Conservation (phyloP, 2,888 invertebrate genomes). For the Campoplex capitator region DNA sequence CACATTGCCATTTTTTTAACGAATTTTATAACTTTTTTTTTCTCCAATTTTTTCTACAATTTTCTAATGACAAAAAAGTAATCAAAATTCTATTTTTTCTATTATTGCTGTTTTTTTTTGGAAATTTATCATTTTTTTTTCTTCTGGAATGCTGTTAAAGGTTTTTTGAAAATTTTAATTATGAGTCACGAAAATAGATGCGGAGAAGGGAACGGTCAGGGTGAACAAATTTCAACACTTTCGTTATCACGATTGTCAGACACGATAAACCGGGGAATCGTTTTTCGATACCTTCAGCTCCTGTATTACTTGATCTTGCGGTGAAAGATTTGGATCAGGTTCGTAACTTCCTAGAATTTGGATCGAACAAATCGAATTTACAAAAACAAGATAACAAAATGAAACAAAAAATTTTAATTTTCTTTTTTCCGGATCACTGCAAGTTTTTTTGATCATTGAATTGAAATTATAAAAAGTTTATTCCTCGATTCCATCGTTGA, state of each 20-base stretch:
- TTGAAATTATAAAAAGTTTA: too few relatives aligned
- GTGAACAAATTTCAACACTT: constrained; percentile 24
- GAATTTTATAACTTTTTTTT: not conserved
- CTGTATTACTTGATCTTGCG: constrained; percentile 83
- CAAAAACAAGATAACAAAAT: constrained; percentile 1
- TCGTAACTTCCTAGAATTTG: constrained; percentile 82
- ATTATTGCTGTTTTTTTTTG: not conserved
- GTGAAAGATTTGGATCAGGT: constrained; percentile 82
- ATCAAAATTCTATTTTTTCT: not conserved
- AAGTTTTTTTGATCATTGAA: not conserved
- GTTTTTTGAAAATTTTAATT: not conserved
- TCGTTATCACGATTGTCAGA: constrained; percentile 38
- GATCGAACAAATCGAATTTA: constrained; percentile 11
- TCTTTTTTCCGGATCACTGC: not conserved
- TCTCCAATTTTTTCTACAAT: not conserved
- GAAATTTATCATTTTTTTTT: not conserved
- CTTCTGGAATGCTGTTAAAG: not conserved
- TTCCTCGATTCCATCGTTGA: too few relatives aligned
- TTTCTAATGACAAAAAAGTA: not conserved
- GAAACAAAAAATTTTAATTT: not conserved
- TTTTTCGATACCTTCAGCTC: constrained; percentile 81
- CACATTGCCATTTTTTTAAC: not conserved
- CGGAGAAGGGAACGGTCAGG: not conserved
- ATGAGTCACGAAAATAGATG: not conserved
- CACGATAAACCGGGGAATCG: constrained; percentile 59